A percentile compares a stretch with the other conserved stretches of the same genome.
Conservation (phyloP, 2,888 invertebrate genomes). For the Perizoma flavofasciatum region DNA sequence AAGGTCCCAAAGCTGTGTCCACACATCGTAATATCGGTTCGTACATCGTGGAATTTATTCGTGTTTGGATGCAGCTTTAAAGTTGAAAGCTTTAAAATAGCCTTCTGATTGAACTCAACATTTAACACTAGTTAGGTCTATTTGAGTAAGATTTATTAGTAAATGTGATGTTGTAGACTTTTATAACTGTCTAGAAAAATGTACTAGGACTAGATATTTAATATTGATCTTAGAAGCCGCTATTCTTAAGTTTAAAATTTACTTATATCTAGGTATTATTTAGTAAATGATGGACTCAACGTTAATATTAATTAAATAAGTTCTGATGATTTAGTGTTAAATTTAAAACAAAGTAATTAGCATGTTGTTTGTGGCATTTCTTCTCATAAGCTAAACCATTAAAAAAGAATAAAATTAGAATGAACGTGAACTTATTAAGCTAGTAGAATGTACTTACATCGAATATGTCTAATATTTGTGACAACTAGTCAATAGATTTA, state of each 20-base stretch:
- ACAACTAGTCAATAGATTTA: constrained; percentile 29
- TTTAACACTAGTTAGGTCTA: constrained; percentile 36
- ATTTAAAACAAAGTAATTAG: too few relatives aligned
- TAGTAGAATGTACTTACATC: constrained; percentile 27
- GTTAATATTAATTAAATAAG: not conserved
- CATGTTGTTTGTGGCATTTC: constrained; percentile 3
- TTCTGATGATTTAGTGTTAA: too few relatives aligned
- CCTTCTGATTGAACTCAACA: constrained; percentile 37
- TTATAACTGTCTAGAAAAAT: constrained; percentile 58
- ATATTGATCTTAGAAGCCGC: constrained; percentile 13
- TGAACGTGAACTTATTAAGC: constrained; percentile 12
- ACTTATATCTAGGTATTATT: not conserved
- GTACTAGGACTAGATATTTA: constrained; percentile 44
- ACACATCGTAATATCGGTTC: not conserved
- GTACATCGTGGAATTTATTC: too few relatives aligned
- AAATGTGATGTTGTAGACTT: constrained; percentile 62
- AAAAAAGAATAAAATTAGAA: not conserved
- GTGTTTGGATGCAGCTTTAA: constrained; percentile 25
- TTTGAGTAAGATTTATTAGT: constrained; percentile 60
- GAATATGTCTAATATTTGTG: constrained; percentile 30
- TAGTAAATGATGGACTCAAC: not conserved
- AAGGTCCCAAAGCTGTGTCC: constrained; percentile 16
- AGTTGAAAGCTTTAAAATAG: constrained; percentile 38
- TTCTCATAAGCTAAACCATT: constrained; percentile 8
- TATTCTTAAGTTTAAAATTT: constrained; percentile 1